phyloP scores from a whole-genome alignment of 1,140 invertebrate species.

The Sitophilus oryzae region DNA sequence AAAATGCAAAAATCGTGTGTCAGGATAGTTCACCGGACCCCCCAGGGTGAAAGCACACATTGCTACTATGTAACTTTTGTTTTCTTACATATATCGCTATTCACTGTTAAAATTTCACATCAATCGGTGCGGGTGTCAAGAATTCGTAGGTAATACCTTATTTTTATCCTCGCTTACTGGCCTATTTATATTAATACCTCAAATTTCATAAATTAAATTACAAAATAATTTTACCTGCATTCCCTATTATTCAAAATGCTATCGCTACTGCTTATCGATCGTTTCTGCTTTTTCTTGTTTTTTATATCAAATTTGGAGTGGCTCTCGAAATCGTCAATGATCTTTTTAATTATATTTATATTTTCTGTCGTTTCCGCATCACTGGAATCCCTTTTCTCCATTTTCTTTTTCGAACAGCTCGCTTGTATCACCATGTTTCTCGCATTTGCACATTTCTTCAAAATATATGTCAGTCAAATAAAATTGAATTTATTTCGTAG shows the following conservation, averaged over 20 bases:
- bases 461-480: too few relatives aligned
- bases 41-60: too few relatives aligned
- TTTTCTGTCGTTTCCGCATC: conserved; percentile 32
- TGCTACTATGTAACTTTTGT: too few relatives aligned
- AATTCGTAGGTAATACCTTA: too few relatives aligned
- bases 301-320: conserved; percentile 22
- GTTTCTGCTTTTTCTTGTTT: conserved; percentile 22
- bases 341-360: conserved; percentile 36
- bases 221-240: conserved; percentile 8
- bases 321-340: conserved; percentile 37
- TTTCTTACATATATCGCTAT: too few relatives aligned
- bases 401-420: conserved; percentile 20
- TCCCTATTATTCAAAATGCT: conserved; percentile 18
- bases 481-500: too few relatives aligned
- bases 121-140: too few relatives aligned
- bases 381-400: conserved; percentile 27
- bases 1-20: too few relatives aligned
- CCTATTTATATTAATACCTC: background rate
- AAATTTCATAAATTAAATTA: background rate
- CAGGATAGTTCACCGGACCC: too few relatives aligned
- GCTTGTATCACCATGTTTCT: conserved; percentile 36
- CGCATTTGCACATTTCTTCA: background rate
- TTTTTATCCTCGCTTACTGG: too few relatives aligned
- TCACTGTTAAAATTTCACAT: too few relatives aligned
- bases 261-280: conserved; percentile 27